Base-by-base conservation (phyloP, 2,888 invertebrate species). In the Amphipyra berbera region DNA sequence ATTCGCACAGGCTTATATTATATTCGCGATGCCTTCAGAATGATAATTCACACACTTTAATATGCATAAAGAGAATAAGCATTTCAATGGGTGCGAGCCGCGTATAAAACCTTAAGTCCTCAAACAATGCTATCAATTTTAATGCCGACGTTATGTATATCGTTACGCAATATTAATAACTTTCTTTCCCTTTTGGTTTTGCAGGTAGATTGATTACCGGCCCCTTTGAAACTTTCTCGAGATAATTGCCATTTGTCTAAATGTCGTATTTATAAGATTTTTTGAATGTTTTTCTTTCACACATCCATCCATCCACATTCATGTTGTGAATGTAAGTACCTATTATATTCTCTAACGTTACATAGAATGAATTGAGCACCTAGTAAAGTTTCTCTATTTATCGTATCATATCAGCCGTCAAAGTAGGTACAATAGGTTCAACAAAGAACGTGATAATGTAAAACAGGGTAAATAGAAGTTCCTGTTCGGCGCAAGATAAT, bases 41-140 rank as follows among this genome's bases (percentile, higher is more conserved):
- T 82, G 50, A 75, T 64, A 79, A 81, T 67, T 57, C 54, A 56
- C 44, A 54, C 21, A 61, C n/a, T 57, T 58, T 56, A 49, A 52
- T 69, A 72, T 65, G 67, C 63, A 65, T 68, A 62, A 21, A 21
- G 50, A 61, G 50, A 68, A 68, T 62, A 60, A 66, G 57, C 63
- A 53, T 68, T 66, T 61, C 53, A 75, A 75, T 73, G 57, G 54
- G 48, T 40, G 56, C 61, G 50, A 41, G 54, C 40, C 47, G 52
- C 46, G 41, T 52, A 55, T 44, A 50, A 61, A 55, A 65, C 42
- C 50, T 59, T 63, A 58, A 56, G 56, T 61, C 50, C 55, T 67
- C 54, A 74, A 66, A 68, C 77, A 75, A 73, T 79, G 76, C 70
- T 69, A 73, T 76, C 68, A 79, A 79, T 81, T 76, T 76, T 58